phyloP scores from a whole-genome alignment of 2,797 vertebrate species.

The Scarus forsteni region DNA sequence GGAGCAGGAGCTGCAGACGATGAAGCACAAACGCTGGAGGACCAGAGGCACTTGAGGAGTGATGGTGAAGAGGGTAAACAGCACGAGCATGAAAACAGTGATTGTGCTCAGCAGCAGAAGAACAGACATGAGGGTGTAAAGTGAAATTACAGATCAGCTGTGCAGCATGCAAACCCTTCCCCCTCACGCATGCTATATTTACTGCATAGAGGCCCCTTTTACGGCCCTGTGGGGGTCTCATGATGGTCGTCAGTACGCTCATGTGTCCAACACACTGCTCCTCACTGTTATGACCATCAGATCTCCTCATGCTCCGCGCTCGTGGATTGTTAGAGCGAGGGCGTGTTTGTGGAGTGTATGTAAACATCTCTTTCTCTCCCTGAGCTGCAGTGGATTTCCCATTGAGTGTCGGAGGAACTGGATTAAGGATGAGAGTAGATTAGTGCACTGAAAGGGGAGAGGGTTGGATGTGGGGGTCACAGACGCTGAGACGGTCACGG shows the following conservation, averaged over 20 bases:
- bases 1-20: conserved; percentile 1
- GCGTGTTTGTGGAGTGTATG: conserved; percentile 22
- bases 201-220: conserved; percentile 2
- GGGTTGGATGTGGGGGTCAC: conserved; percentile 4
- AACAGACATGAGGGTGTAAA: conserved; percentile 6
- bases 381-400: conserved; percentile 57
- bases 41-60: conserved; percentile 12
- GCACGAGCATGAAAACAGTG: conserved; percentile 12
- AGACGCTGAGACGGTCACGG: not conserved
- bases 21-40: not conserved
- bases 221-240: not conserved
- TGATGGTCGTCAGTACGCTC: not conserved
- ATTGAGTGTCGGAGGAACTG: conserved; percentile 42
- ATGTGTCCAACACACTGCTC: not conserved
- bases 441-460: conserved; percentile 34
- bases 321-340: not conserved
- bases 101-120: conserved; percentile 32
- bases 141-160: conserved; percentile 26
- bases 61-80: not conserved
- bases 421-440: conserved; percentile 69
- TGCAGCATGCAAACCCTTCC: conserved; percentile 13
- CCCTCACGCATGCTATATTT: conserved; percentile 2
- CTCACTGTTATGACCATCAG: too few species aligned
- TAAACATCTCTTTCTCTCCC: conserved; percentile 36
- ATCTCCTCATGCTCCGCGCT: too few species aligned